Evolutionary conservation across 2,797 vertebrate genomes (phyloP).

Genomic region (Gouania willdenowi): DNA sequence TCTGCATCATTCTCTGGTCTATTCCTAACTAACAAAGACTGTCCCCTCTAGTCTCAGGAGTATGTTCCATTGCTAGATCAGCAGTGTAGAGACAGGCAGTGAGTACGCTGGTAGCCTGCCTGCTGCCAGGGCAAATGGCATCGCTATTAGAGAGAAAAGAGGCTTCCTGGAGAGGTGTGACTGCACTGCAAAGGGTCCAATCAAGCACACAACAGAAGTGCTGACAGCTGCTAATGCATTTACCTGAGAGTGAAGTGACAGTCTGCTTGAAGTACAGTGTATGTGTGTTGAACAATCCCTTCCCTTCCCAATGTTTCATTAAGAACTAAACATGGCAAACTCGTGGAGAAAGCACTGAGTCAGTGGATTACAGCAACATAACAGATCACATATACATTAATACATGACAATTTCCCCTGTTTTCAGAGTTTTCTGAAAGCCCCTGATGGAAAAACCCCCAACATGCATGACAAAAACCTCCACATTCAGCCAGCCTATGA

Average conservation of each 20-base stretch:
- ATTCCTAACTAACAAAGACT: slow-evolving; percentile 47
- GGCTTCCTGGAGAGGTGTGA: slow-evolving; percentile 64
- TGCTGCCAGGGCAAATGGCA: slow-evolving; percentile 66
- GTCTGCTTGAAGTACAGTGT: background rate
- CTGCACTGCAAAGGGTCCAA: slow-evolving; percentile 62
- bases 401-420: too few species aligned
- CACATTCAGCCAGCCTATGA: slow-evolving; percentile 5
- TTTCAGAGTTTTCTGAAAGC: too few species aligned
- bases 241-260: slow-evolving; percentile 47
- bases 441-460: background rate
- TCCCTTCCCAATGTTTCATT: slow-evolving; percentile 23
- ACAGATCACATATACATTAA: too few species aligned
- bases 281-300: background rate
- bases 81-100: slow-evolving; percentile 29
- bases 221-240: slow-evolving; percentile 63
- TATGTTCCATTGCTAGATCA: slow-evolving; percentile 35
- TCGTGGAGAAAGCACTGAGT: slow-evolving; percentile 15
- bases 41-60: slow-evolving; percentile 55
- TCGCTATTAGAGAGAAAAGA: slow-evolving; percentile 51
- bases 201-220: slow-evolving; percentile 60
- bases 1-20: slow-evolving; percentile 53
- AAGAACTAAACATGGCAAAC: slow-evolving; percentile 24
- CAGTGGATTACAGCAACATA: background rate
- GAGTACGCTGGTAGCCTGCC: slow-evolving; percentile 35
- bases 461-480: background rate